Evolutionary conservation across 2,888 invertebrate species (phyloP).

Genomic region (Timandra comae): DNA sequence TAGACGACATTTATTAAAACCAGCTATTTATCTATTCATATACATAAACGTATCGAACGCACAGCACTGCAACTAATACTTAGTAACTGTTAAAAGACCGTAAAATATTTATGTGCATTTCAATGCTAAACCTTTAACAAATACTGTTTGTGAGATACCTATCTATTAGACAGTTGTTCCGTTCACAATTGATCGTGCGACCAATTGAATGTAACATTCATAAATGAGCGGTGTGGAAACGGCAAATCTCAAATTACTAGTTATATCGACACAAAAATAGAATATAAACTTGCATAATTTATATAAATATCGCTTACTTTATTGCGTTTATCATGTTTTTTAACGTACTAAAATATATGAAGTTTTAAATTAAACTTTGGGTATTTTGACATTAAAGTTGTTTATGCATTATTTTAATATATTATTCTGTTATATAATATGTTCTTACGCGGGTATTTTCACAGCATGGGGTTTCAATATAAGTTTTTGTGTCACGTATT

Average conservation of each 20-base stretch:
- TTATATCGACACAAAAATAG: too few relatives aligned
- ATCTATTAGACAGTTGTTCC: conserved; percentile 6
- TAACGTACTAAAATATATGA: too few relatives aligned
- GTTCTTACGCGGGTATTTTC: too few relatives aligned
- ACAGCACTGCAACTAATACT: conserved; percentile 7
- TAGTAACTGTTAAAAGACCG: conserved; percentile 7
- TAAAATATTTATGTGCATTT: conserved; percentile 10
- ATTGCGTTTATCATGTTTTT: too few relatives aligned
- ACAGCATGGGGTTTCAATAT: too few relatives aligned
- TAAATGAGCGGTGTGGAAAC: conserved; percentile 24
- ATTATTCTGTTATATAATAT: too few relatives aligned
- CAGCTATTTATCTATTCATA: conserved; percentile 34
- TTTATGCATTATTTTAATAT: too few relatives aligned
- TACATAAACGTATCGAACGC: background rate
- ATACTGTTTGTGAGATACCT: conserved; percentile 2
- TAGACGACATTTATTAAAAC: conserved; percentile 57
- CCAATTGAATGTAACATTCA: conserved; percentile 38
- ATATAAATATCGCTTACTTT: too few relatives aligned
- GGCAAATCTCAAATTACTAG: conserved; percentile 6
- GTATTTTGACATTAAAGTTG: too few relatives aligned
- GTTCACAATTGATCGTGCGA: conserved; percentile 32
- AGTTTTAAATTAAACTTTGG: too few relatives aligned
- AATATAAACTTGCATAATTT: too few relatives aligned
- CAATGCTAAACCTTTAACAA: conserved; percentile 4
- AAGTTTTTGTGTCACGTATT: too few relatives aligned